phyloP scores from a whole-genome alignment of 2,113 vertebrate genomes.

The Boulengeromyrus knoepffleri region DNA sequence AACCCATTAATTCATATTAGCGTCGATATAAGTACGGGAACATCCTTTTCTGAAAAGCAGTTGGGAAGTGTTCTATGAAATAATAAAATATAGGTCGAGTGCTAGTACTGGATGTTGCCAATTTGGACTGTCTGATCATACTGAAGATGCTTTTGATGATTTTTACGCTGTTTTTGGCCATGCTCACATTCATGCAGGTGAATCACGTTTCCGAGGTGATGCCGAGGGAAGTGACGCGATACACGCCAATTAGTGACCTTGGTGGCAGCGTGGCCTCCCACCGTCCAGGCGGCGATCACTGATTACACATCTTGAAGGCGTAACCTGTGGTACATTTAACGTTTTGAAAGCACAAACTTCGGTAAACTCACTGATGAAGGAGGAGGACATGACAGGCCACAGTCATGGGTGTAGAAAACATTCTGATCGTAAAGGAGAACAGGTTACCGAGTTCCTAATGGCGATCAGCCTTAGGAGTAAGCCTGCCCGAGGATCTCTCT shows the following conservation, averaged over 20 bases:
- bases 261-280: background rate
- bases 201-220: background rate
- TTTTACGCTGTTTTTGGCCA: background rate
- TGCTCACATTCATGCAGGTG: background rate
- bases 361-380: background rate
- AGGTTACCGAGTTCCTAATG: background rate
- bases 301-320: background rate
- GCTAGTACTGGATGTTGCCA: background rate
- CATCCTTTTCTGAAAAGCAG: background rate
- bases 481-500: background rate
- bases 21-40: background rate
- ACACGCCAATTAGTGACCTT: background rate
- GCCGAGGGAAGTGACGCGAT: background rate
- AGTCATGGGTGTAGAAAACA: background rate
- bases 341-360: background rate
- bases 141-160: background rate
- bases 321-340: background rate
- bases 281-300: background rate
- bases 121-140: background rate
- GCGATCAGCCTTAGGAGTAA: background rate
- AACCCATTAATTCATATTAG: background rate
- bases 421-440: background rate
- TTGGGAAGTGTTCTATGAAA: background rate
- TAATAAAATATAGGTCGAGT: background rate
- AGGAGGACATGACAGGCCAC: background rate